These are phyloP conservation scores for Apodemus speciosus DNA, from an alignment of 2,113 vertebrate genomes.

Conservation along the genomic window DNA sequence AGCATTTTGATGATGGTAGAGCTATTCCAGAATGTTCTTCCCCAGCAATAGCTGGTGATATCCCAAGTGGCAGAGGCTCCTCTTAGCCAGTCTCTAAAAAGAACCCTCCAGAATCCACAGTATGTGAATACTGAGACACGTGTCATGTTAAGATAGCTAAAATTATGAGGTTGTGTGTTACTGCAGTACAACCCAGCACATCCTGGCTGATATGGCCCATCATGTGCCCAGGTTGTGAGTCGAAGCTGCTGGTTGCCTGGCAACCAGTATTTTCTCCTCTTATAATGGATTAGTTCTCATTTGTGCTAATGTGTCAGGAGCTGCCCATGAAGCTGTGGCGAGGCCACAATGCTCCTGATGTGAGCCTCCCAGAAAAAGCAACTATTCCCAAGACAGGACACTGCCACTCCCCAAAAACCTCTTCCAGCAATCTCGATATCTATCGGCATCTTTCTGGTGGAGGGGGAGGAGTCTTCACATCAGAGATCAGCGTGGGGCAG, in stretches of 20 bases:
- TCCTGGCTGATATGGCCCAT: neutral
- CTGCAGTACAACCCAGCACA: neutral
- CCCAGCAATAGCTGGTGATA: neutral
- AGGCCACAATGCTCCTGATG: neutral
- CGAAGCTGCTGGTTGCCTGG: neutral
- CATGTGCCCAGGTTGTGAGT: neutral
- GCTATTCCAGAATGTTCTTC: neutral
- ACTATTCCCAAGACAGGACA: neutral
- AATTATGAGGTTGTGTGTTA: neutral
- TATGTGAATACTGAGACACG: neutral
- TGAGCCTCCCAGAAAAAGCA: neutral
- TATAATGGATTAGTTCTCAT: neutral
- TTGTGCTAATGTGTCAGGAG: neutral
- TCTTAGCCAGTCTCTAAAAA: neutral
- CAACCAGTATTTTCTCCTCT: neutral
- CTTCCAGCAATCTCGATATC: neutral
- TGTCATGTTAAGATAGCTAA: neutral
- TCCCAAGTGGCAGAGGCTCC: neutral
- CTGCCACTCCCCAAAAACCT: neutral
- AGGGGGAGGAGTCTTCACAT: neutral
- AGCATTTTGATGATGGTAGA: neutral
- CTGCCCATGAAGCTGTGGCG: neutral
- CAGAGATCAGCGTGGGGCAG: neutral
- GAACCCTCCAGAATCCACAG: neutral
- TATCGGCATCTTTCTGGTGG: neutral